phyloP scores from a whole-genome alignment of 1,140 invertebrate genomes.

The Eubasilissa regina region DNA sequence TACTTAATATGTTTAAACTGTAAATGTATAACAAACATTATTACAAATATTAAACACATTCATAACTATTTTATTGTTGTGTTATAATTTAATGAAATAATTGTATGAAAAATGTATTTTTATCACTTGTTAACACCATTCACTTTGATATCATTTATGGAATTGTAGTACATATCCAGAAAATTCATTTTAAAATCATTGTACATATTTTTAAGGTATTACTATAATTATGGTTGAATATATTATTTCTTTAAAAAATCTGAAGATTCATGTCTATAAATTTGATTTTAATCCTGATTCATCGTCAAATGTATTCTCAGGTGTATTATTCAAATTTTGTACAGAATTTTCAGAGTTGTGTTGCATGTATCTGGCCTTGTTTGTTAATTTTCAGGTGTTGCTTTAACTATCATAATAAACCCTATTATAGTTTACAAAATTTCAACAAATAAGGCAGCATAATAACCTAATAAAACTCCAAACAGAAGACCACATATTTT shows the following conservation, averaged over 20 bases:
- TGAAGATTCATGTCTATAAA: neutral
- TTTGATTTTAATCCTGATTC: neutral
- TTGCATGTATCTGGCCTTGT: too few relatives aligned
- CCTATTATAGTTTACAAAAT: too few relatives aligned
- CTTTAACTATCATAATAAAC: too few relatives aligned
- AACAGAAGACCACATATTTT: too few relatives aligned
- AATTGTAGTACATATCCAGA: neutral
- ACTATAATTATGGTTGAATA: neutral
- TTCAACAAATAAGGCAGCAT: too few relatives aligned
- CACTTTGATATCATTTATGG: conserved; percentile 14
- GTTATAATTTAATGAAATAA: conserved; percentile 5
- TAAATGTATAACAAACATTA: neutral
- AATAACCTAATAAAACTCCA: too few relatives aligned
- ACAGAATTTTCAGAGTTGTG: too few relatives aligned
- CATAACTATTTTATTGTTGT: conserved; percentile 3
- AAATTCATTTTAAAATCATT: neutral
- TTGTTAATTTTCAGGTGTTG: too few relatives aligned
- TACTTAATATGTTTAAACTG: conserved; percentile 24
- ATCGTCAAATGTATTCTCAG: too few relatives aligned
- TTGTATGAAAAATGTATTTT: conserved; percentile 9
- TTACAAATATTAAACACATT: neutral
- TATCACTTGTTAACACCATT: conserved; percentile 32
- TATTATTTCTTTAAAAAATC: too few relatives aligned
- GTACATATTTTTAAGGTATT: neutral
- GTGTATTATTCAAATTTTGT: too few relatives aligned